Conservation (phyloP, 2,797 vertebrate species). For the Eulemur albifrons region DNA sequence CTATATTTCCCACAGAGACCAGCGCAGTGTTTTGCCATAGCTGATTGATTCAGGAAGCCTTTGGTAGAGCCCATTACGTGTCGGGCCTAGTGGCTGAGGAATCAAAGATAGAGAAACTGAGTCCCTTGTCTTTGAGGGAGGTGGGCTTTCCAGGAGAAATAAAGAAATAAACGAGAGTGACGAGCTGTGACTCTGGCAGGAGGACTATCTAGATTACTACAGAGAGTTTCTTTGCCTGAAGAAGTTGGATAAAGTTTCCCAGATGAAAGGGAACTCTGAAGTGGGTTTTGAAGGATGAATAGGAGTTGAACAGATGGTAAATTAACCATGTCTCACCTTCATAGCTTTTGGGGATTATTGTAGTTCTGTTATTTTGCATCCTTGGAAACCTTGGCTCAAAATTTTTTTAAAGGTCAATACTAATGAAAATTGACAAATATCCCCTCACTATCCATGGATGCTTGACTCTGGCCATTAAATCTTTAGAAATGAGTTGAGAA, state of each 20-base stretch:
- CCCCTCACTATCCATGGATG: neutral
- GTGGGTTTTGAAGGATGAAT: conserved; percentile 17
- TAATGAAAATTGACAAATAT: neutral
- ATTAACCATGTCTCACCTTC: no score
- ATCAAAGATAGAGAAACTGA: neutral
- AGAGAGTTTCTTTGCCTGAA: neutral
- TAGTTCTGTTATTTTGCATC: neutral
- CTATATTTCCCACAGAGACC: neutral
- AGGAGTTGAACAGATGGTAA: neutral
- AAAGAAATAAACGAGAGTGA: neutral
- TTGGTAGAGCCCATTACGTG: neutral
- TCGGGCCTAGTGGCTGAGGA: neutral
- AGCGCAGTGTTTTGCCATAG: rapidly evolving
- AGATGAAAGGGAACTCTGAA: neutral
- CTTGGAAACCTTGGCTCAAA: neutral
- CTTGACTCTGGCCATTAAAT: neutral
- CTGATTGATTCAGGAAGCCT: neutral
- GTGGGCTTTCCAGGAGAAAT: neutral
- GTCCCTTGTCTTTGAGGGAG: neutral
- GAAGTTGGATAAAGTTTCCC: neutral
- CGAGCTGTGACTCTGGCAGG: neutral
- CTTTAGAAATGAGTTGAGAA: neutral
- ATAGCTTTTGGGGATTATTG: neutral
- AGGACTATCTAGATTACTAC: neutral
- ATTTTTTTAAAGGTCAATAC: neutral